Conservation (phyloP, 2,888 invertebrate species). For the Eilema caniola region DNA sequence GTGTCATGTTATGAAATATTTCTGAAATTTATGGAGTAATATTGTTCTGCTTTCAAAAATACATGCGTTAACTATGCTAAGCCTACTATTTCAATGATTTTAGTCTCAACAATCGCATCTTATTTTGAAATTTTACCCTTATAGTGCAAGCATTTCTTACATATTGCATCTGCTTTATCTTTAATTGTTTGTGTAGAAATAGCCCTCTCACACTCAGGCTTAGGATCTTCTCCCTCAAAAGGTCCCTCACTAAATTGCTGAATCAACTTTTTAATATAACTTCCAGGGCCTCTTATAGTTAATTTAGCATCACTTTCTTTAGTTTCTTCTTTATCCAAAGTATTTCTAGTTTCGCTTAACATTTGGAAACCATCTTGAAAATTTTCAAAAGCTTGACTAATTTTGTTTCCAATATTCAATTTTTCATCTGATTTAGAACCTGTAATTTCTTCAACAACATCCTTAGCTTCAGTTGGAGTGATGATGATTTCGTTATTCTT, state of each 20-base stretch:
- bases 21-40: background rate
- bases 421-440: slow-evolving; percentile 62
- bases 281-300: slow-evolving; percentile 80
- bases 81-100: background rate
- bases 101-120: slow-evolving; percentile 21
- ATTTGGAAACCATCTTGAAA: slow-evolving; percentile 78
- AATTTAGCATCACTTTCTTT: slow-evolving; percentile 69
- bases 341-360: slow-evolving; percentile 63
- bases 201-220: slow-evolving; percentile 74
- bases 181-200: slow-evolving; percentile 73
- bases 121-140: slow-evolving; percentile 79
- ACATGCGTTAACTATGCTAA: background rate
- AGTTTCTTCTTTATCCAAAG: slow-evolving; percentile 56
- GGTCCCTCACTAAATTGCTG: slow-evolving; percentile 84
- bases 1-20: too few relatives aligned
- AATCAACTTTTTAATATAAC: slow-evolving; percentile 81
- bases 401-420: slow-evolving; percentile 73
- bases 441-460: slow-evolving; percentile 55
- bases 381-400: slow-evolving; percentile 72
- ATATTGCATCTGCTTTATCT: slow-evolving; percentile 81
- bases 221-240: slow-evolving; percentile 74
- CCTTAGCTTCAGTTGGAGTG: slow-evolving; percentile 76
- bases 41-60: background rate
- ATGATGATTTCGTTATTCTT: slow-evolving; percentile 79
- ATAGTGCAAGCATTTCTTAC: slow-evolving; percentile 84